Percentiles rank a stretch among this genome's conserved stretches.
Conservation (phyloP, 2,888 invertebrate species). For the Melanostoma mellinum region DNA sequence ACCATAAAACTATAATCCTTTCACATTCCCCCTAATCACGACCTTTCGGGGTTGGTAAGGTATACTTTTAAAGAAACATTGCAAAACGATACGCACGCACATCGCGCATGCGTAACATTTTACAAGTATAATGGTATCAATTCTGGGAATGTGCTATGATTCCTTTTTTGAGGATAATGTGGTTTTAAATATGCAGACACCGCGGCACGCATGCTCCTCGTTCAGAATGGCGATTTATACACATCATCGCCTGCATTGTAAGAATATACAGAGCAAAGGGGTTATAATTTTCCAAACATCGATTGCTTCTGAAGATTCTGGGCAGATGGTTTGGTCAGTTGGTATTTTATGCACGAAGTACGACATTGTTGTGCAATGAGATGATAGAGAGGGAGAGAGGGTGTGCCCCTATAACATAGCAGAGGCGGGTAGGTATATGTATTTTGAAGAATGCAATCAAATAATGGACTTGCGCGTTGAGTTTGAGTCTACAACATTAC, state of each 20-base stretch:
- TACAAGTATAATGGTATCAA: slow-evolving; percentile 66
- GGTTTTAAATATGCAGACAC: slow-evolving; percentile 67
- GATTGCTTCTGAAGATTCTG: slow-evolving; percentile 45
- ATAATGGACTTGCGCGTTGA: slow-evolving; percentile 12
- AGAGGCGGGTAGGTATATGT: neutral
- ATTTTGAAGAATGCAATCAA: slow-evolving; percentile 16
- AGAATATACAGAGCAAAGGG: slow-evolving; percentile 30
- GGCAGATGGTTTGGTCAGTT: slow-evolving; percentile 58
- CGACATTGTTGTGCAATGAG: slow-evolving; percentile 43
- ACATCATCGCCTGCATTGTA: slow-evolving; percentile 49
- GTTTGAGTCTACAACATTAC: slow-evolving; percentile 28
- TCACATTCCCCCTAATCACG: slow-evolving; percentile 58
- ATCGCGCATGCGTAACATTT: slow-evolving; percentile 66
- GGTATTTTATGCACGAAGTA: slow-evolving; percentile 28
- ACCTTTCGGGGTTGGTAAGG: slow-evolving; percentile 8
- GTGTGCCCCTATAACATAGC: slow-evolving; percentile 35
- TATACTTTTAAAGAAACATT: neutral
- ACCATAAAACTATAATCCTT: slow-evolving; percentile 58
- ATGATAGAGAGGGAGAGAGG: too few species aligned
- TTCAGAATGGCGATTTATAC: slow-evolving; percentile 44
- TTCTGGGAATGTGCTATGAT: slow-evolving; percentile 68
- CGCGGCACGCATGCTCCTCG: slow-evolving; percentile 42
- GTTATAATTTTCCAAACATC: slow-evolving; percentile 13
- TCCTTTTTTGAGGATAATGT: slow-evolving; percentile 67
- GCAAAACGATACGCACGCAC: slow-evolving; percentile 36